Evolutionary conservation across 2,888 invertebrate genomes (phyloP), one percentile per base, ranked within the genome.

Genomic region (Metopia argyrocephala): DNA sequence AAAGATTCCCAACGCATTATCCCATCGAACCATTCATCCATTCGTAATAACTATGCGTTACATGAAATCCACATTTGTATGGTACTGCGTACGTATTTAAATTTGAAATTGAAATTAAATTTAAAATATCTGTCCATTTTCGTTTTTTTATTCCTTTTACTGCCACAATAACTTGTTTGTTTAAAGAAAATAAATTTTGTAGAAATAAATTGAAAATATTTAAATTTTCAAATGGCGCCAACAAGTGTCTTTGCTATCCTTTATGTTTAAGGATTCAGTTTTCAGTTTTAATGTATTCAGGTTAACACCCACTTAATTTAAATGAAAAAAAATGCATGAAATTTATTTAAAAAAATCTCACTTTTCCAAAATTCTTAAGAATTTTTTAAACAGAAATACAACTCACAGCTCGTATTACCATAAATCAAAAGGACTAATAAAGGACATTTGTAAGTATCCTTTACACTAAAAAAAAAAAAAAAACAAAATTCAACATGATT

Each of bases 201-300:
- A n/a, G 38, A 38, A 38, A 31, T 12, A 31, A 31, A 31, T 12
- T 12, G 12, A 9, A 38, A 38, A 38, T 70, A 45, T 59, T 61
- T 57, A 15, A 56, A 65, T 31, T 54, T 62, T 54, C 31, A 57
- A 65, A 81, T 84, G 88, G 87, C 87, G 87, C 87, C 87, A 86
- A 79, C 86, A 83, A 88, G 87, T 85, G 85, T n/a, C n/a, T n/a
- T n/a, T n/a, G n/a, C n/a, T n/a, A n/a, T n/a, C n/a, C n/a, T n/a
- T n/a, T n/a, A n/a, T n/a, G n/a, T n/a, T n/a, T n/a, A n/a, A n/a
- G n/a, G n/a, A n/a, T n/a, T n/a, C n/a, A n/a, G n/a, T n/a, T n/a
- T n/a, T n/a, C n/a, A n/a, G n/a, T n/a, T n/a, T n/a, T n/a, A 87
- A 88, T 87, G 85, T 87, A 85, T 84, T 85, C 86, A 85, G 85